A percentile compares a stretch with the other conserved stretches of the same genome.
Evolutionary conservation across 2,113 vertebrate genomes (phyloP).

Genomic region (Dasyurus viverrinus): DNA sequence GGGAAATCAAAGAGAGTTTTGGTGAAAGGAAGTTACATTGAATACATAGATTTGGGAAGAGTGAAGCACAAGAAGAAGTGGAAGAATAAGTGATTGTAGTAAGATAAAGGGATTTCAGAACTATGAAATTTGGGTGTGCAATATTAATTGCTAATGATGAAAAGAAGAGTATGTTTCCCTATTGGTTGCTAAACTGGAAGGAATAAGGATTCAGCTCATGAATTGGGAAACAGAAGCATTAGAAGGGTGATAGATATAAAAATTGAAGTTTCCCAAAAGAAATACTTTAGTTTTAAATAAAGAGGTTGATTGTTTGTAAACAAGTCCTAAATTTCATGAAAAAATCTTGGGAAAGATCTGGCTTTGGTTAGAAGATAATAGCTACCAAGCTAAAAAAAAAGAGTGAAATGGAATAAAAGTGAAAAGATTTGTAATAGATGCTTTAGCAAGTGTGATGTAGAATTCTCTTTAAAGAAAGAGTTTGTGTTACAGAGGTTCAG

Average conservation of each 20-base stretch:
- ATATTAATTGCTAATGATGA: not conserved
- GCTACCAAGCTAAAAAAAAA: not conserved
- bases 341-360: not conserved
- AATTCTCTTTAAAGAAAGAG: not conserved
- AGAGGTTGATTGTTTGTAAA: not conserved
- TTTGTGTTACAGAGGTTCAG: not conserved
- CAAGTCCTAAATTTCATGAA: not conserved
- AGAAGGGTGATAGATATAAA: rapidly evolving
- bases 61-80: not conserved
- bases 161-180: not conserved
- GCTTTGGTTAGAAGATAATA: not conserved
- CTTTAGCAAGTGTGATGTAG: not conserved
- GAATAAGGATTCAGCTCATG: no score
- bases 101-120: not conserved
- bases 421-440: not conserved
- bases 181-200: not conserved
- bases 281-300: not conserved
- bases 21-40: not conserved
- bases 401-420: not conserved
- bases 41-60: not conserved
- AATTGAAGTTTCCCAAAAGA: not conserved
- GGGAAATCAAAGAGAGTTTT: not conserved
- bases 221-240: not conserved
- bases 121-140: not conserved
- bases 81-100: not conserved